Conservation (phyloP, 2,113 vertebrate species). For the Sebastes schlegelii region DNA sequence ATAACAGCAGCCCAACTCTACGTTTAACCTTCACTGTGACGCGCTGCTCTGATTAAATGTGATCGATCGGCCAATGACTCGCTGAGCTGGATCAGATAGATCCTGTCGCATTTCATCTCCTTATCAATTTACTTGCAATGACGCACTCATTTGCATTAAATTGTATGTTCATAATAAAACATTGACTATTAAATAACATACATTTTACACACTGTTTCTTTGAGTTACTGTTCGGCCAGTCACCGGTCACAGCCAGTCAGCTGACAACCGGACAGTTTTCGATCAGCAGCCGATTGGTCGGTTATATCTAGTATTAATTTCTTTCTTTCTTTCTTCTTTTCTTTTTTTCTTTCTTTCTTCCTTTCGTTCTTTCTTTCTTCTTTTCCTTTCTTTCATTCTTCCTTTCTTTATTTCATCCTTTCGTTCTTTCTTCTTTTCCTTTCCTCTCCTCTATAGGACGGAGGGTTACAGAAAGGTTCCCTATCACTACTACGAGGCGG, state of each 20-base stretch:
- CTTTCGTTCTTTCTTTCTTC: too few species aligned
- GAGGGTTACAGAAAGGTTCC: constrained; percentile 93
- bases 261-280: too few species aligned
- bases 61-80: not conserved
- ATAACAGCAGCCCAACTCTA: not conserved
- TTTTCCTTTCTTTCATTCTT: not conserved
- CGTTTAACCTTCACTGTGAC: constrained; percentile 6
- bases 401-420: not conserved
- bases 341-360: not conserved
- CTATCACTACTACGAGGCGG: constrained; percentile 97
- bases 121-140: not conserved
- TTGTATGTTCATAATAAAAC: too few species aligned
- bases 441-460: constrained; percentile 81
- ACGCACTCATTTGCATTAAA: not conserved
- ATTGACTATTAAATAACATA: too few species aligned
- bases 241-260: too few species aligned
- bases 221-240: too few species aligned
- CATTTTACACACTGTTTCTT: too few species aligned
- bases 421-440: not conserved
- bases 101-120: not conserved
- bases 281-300: too few species aligned
- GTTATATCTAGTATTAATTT: too few species aligned
- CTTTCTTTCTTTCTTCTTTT: not conserved
- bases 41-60: constrained; percentile 7
- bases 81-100: not conserved